These are phyloP conservation scores for Drosophila austrosaltans DNA, from an alignment of 2,888 invertebrate species.

Conservation along the genomic window DNA sequence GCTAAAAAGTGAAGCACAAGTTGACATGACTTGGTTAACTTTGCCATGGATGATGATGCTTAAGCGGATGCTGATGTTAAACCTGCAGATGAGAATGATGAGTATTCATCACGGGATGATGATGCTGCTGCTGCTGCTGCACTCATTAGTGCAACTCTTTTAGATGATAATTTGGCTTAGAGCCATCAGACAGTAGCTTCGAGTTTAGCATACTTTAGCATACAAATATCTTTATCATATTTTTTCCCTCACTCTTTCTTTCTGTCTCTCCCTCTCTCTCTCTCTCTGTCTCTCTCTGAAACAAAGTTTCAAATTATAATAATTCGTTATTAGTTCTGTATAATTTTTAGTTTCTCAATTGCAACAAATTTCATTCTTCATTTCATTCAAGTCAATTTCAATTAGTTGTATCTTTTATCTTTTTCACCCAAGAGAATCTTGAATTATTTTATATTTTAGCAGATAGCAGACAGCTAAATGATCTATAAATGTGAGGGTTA, in stretches of 20 bases:
- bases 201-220: constrained; percentile 12
- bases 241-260: neutral
- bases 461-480: too few relatives aligned
- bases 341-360: neutral
- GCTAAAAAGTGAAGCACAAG: constrained; percentile 2
- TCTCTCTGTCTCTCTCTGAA: neutral
- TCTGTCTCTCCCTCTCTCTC: neutral
- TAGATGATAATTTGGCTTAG: constrained; percentile 66
- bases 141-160: constrained; percentile 70
- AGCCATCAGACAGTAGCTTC: constrained; percentile 16
- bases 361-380: too few relatives aligned
- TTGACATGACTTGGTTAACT: constrained; percentile 29
- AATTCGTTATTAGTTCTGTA: constrained; percentile 1
- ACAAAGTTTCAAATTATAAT: constrained; percentile 6
- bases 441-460: too few relatives aligned
- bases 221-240: neutral
- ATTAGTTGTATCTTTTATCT: too few relatives aligned
- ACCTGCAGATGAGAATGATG: constrained; percentile 8
- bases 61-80: neutral
- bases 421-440: too few relatives aligned
- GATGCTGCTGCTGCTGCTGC: constrained; percentile 40
- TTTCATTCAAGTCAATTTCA: too few relatives aligned
- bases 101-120: constrained; percentile 3
- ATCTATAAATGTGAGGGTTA: too few relatives aligned
- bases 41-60: constrained; percentile 17